A percentile compares a stretch with the other conserved stretches of the same genome.
Conservation (phyloP, 2,888 invertebrate species). For the Arrhopalites spinosus region DNA sequence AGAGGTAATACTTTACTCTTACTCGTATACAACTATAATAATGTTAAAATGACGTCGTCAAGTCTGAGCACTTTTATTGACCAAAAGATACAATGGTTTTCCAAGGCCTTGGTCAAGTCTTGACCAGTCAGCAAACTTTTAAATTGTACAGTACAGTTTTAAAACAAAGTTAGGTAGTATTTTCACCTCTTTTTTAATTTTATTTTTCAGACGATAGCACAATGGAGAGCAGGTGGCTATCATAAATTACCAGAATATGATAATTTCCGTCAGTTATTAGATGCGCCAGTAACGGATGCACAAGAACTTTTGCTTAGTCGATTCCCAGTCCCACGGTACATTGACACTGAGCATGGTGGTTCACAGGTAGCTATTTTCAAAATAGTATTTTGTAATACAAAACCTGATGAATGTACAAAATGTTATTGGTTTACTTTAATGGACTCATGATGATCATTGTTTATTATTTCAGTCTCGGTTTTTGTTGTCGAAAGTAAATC, state of each 20-base stretch:
- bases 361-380: conserved; percentile 73
- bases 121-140: too few relatives aligned
- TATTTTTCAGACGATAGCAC: conserved; percentile 84
- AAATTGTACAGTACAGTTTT: too few relatives aligned
- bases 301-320: conserved; percentile 93
- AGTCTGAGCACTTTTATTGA: too few relatives aligned
- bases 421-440: neutral
- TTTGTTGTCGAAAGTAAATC: conserved; percentile 97
- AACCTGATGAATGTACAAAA: too few relatives aligned
- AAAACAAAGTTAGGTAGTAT: too few relatives aligned
- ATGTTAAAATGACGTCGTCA: too few relatives aligned
- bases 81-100: too few relatives aligned
- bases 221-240: conserved; percentile 94
- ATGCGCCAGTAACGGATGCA: conserved; percentile 96
- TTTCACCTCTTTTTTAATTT: too few relatives aligned
- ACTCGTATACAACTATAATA: too few relatives aligned
- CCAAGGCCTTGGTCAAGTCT: too few relatives aligned
- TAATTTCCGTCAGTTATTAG: conserved; percentile 92
- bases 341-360: conserved; percentile 98
- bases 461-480: conserved; percentile 78
- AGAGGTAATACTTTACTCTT: conserved; percentile 77
- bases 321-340: conserved; percentile 98
- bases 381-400: too few relatives aligned
- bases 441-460: neutral
- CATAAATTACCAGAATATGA: conserved; percentile 97